Percentiles rank a stretch among this genome's conserved stretches.
These are phyloP conservation scores for Paedocypris sp. DNA, from an alignment of 2,113 vertebrate genomes.

Conservation along the genomic window DNA sequence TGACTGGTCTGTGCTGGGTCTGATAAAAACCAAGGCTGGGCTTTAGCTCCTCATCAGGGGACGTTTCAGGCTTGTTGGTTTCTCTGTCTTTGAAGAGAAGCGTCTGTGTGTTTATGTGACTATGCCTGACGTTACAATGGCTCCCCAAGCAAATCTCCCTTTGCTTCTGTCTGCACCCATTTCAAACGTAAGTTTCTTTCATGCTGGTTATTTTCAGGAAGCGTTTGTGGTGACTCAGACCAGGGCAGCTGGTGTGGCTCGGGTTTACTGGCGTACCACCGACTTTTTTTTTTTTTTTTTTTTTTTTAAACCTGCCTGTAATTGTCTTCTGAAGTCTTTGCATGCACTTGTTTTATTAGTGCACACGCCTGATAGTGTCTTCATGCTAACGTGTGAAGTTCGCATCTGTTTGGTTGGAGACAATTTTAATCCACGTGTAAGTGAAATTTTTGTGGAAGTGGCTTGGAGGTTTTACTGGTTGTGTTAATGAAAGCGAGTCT, in stretches of 20 bases:
- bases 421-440: too few species aligned
- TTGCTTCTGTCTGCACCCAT: background rate
- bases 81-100: background rate
- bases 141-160: background rate
- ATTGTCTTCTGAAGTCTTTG: too few species aligned
- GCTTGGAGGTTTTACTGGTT: too few species aligned
- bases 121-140: slow-evolving; percentile 3
- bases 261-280: slow-evolving; percentile 10
- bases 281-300: slow-evolving; percentile 22
- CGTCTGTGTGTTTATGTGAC: background rate
- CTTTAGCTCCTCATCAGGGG: slow-evolving; percentile 6
- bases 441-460: too few species aligned
- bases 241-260: slow-evolving; percentile 14
- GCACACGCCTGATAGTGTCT: too few species aligned
- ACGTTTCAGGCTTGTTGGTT: background rate
- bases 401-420: too few species aligned
- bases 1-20: slow-evolving; percentile 4
- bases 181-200: slow-evolving; percentile 2
- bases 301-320: too few species aligned
- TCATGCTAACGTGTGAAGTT: too few species aligned
- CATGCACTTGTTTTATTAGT: too few species aligned
- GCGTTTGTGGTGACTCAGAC: background rate
- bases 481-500: too few species aligned
- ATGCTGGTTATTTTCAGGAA: too few species aligned
- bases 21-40: slow-evolving; percentile 12